Conservation (phyloP, 1,140 invertebrate genomes). For the Drosophila quadrilineata region DNA sequence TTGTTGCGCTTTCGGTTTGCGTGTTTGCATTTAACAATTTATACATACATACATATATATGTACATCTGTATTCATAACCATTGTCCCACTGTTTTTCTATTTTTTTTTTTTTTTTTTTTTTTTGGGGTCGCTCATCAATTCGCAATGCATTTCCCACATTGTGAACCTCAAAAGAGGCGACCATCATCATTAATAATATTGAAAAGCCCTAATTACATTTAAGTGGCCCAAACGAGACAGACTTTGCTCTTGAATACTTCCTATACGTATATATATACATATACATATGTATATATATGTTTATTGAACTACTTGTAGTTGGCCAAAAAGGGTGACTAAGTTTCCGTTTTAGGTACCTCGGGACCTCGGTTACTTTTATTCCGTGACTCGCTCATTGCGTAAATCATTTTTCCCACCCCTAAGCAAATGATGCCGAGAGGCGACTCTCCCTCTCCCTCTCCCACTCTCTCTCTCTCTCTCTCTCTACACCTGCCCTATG, state of each 20-base stretch:
- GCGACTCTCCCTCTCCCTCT: neutral
- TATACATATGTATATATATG: neutral
- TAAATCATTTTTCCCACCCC: conserved; percentile 78
- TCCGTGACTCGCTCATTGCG: conserved; percentile 40
- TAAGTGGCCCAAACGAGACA: conserved; percentile 73
- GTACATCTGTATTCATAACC: too few species aligned
- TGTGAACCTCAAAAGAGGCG: conserved; percentile 41
- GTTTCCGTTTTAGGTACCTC: too few species aligned
- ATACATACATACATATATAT: too few species aligned
- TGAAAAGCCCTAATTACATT: conserved; percentile 79
- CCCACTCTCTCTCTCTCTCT: neutral
- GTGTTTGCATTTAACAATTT: conserved; percentile 72
- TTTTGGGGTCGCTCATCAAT: conserved; percentile 59
- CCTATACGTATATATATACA: neutral
- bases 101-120: too few species aligned
- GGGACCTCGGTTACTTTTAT: neutral
- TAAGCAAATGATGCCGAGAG: too few species aligned
- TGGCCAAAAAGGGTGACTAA: conserved; percentile 52
- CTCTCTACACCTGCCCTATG: neutral
- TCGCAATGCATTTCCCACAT: conserved; percentile 76
- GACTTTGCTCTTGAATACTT: neutral
- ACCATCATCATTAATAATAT: conserved; percentile 80
- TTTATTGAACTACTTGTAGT: neutral
- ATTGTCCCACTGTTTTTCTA: too few species aligned
- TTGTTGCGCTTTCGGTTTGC: conserved; percentile 76